Percentiles rank a stretch among this genome's conserved stretches.
phyloP scores from a whole-genome alignment of 1,140 invertebrate species.

The Pseudachorutes palmiensis region DNA sequence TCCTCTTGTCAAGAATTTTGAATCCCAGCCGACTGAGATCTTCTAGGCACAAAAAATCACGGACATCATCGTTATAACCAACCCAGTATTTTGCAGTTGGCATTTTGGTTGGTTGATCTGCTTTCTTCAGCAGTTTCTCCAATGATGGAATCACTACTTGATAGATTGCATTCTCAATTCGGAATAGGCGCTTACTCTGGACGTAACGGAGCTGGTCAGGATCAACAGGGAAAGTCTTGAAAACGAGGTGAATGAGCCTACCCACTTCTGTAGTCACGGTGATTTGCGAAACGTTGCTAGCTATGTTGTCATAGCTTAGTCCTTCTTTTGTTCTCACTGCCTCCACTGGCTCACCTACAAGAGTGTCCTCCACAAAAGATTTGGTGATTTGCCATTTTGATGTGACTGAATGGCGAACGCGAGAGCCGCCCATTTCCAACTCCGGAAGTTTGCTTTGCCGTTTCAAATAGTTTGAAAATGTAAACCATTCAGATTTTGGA shows the following conservation, averaged over 20 bases:
- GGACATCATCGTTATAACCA: slow-evolving; percentile 24
- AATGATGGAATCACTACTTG: slow-evolving; percentile 2
- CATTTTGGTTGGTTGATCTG: not conserved
- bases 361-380: not conserved
- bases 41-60: slow-evolving; percentile 29
- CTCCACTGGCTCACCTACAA: slow-evolving; percentile 2
- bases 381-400: slow-evolving; percentile 3
- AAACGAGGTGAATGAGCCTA: slow-evolving; percentile 14
- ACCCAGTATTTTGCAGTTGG: slow-evolving; percentile 25
- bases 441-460: too few species aligned
- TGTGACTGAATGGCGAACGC: too few species aligned
- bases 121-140: not conserved
- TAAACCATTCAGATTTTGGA: too few species aligned
- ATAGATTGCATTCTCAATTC: slow-evolving; percentile 12
- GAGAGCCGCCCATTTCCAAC: too few species aligned
- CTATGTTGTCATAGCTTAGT: slow-evolving; percentile 14
- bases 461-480: too few species aligned
- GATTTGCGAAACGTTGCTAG: slow-evolving; percentile 13
- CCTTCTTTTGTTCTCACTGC: slow-evolving; percentile 17
- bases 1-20: slow-evolving; percentile 26
- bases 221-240: slow-evolving; percentile 15
- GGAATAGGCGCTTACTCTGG: not conserved
- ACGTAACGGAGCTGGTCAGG: not conserved
- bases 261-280: slow-evolving; percentile 13
- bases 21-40: slow-evolving; percentile 27